Conservation (phyloP, 2,797 vertebrate species). For the Phoebastria nigripes region DNA sequence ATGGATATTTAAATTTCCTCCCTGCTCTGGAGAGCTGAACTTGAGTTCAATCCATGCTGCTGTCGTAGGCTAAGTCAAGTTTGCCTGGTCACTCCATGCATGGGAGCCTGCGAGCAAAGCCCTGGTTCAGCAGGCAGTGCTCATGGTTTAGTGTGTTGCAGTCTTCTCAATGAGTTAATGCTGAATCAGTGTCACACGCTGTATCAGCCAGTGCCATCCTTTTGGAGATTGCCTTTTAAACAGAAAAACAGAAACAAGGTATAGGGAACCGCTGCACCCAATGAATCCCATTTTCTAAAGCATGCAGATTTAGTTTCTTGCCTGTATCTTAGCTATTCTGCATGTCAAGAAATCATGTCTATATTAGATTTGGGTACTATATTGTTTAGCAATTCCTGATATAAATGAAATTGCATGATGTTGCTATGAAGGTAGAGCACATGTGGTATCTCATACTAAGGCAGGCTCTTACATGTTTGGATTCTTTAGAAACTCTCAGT, state of each 20-base stretch:
- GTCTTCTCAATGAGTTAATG: not conserved
- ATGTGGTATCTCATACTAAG: not conserved
- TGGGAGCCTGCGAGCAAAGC: not conserved
- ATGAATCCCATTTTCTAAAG: not conserved
- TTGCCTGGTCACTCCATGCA: not conserved
- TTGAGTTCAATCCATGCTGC: not conserved
- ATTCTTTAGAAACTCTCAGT: not conserved
- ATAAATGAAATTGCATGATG: not conserved
- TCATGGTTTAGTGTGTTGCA: not conserved
- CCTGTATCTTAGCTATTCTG: not conserved
- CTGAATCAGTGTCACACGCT: not conserved
- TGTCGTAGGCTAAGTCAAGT: not conserved
- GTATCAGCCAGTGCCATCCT: not conserved
- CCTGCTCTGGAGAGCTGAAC: not conserved
- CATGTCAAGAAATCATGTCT: not conserved
- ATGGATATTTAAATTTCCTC: not conserved
- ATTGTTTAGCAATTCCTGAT: not conserved
- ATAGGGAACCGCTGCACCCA: not conserved
- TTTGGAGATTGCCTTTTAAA: not conserved
- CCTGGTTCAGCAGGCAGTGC: not conserved
- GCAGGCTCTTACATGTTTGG: not conserved
- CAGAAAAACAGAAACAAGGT: not conserved
- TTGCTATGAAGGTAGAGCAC: not conserved
- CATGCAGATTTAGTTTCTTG: accelerated
- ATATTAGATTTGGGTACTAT: not conserved